Evolutionary conservation across 2,113 vertebrate genomes (phyloP).

Genomic region (Muscicapa adusta): DNA sequence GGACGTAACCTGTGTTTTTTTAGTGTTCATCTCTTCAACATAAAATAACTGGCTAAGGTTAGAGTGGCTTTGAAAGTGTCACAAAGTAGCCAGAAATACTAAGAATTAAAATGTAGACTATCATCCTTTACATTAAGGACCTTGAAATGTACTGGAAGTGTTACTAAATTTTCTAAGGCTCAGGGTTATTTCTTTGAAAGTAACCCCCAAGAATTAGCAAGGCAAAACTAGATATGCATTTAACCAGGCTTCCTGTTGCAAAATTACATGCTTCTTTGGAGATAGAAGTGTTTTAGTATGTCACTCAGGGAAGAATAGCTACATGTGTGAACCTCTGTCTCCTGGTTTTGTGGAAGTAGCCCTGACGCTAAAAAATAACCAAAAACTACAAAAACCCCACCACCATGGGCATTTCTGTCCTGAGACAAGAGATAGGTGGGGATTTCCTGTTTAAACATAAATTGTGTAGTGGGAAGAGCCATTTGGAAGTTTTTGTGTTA

Average conservation of each 20-base stretch:
- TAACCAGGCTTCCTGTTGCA: background rate
- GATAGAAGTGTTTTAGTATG: background rate
- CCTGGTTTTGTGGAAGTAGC: background rate
- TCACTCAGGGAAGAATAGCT: background rate
- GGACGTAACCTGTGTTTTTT: background rate
- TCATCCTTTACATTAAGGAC: background rate
- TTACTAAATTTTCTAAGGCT: background rate
- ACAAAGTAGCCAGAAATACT: background rate
- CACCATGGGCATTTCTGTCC: background rate
- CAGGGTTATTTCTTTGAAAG: background rate
- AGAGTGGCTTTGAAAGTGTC: background rate
- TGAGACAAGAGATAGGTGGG: background rate
- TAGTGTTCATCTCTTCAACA: background rate
- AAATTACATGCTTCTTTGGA: background rate
- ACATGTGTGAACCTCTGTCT: background rate
- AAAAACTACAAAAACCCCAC: background rate
- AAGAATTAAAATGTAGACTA: background rate
- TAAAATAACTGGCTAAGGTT: background rate
- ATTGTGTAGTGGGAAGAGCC: background rate
- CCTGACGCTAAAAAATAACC: background rate
- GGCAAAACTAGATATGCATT: background rate
- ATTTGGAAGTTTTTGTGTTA: background rate
- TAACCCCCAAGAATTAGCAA: background rate
- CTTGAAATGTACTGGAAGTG: background rate
- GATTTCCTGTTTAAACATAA: background rate